A percentile compares a stretch with the other conserved stretches of the same genome.
Evolutionary conservation across 2,888 invertebrate genomes (phyloP).

Genomic region (Melanophora roralis): DNA sequence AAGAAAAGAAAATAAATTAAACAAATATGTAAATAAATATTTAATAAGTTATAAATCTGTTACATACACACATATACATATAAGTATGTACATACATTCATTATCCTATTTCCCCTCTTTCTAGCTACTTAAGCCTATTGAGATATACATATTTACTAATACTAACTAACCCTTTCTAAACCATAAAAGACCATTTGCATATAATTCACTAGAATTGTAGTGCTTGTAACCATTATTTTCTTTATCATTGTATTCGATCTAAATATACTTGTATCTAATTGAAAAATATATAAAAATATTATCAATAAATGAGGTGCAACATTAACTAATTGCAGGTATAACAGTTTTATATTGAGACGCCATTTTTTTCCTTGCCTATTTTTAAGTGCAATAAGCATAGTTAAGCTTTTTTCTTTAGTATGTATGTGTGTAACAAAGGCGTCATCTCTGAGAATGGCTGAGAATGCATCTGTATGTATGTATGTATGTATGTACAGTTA

Average conservation of each 20-base stretch:
- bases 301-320: slow-evolving; percentile 20
- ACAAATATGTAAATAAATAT: no score
- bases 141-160: not conserved
- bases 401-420: no score
- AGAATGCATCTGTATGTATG: not conserved
- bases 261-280: no score
- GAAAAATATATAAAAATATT: no score
- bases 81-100: no score
- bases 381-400: not conserved
- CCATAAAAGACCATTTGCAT: not conserved
- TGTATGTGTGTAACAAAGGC: not conserved
- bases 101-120: no score
- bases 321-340: slow-evolving; percentile 27
- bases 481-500: not conserved
- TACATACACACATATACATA: not conserved
- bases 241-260: slow-evolving; percentile 46
- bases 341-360: no score
- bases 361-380: not conserved
- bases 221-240: not conserved
- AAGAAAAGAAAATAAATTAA: no score
- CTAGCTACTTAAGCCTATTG: slow-evolving; percentile 1
- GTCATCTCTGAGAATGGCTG: no score
- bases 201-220: not conserved
- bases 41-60: no score
- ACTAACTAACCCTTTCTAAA: slow-evolving; percentile 2